Evolutionary conservation across 2,888 invertebrate genomes (phyloP).

Genomic region (Bellardia bayeri): DNA sequence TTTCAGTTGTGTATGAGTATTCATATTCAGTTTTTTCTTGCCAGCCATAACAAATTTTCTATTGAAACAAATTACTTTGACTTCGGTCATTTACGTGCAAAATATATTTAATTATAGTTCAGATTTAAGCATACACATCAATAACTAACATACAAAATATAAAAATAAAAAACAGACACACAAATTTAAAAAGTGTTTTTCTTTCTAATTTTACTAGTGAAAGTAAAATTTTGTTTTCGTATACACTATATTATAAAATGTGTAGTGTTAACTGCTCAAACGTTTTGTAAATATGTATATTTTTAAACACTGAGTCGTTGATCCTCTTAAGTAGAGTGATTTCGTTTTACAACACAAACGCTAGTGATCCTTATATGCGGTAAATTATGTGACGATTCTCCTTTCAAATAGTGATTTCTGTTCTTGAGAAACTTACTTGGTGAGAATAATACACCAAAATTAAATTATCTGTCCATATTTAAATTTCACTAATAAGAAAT

Average conservation of each 20-base stretch:
- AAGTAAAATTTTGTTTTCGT: constrained; percentile 60
- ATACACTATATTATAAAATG: not conserved
- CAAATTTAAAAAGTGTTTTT: constrained; percentile 50
- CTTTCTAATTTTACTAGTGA: constrained; percentile 70
- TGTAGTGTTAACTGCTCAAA: not conserved
- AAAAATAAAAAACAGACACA: not conserved
- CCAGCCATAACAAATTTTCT: constrained; percentile 41
- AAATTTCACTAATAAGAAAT: no score
- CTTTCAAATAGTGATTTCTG: no score
- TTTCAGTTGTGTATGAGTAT: constrained; percentile 21
- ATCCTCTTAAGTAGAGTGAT: no score
- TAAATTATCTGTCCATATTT: no score
- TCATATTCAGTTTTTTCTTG: constrained; percentile 19
- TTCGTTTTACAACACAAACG: no score
- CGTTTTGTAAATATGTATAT: not conserved
- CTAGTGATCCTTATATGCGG: no score
- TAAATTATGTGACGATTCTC: no score
- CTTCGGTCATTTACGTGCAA: constrained; percentile 72
- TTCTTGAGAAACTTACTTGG: no score
- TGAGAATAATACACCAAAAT: no score
- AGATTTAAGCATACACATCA: constrained; percentile 9
- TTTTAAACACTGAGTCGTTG: no score
- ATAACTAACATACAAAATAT: constrained; percentile 18
- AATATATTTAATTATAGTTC: constrained; percentile 60
- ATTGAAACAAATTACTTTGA: constrained; percentile 67